Evolutionary conservation across 2,888 invertebrate genomes (phyloP).

Genomic region (Epicampocera succincta): DNA sequence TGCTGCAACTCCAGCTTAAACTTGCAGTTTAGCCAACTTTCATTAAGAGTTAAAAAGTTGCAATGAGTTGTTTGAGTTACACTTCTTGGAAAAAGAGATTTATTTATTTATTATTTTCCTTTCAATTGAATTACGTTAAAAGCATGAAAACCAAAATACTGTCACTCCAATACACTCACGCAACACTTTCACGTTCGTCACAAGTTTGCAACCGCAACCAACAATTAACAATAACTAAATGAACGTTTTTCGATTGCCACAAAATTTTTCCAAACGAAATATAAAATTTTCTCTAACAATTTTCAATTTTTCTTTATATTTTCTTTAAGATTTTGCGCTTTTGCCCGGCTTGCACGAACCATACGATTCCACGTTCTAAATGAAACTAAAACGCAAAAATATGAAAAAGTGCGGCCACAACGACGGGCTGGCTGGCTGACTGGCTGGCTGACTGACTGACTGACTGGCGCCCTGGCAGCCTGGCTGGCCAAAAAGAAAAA

Average conservation of each 20-base stretch:
- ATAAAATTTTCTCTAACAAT: constrained; percentile 58
- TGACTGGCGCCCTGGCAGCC: no score
- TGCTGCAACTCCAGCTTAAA: constrained; percentile 38
- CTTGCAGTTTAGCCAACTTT: constrained; percentile 51
- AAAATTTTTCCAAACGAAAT: constrained; percentile 44
- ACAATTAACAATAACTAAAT: constrained; percentile 53
- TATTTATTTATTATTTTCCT: constrained; percentile 3
- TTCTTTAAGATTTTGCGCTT: constrained; percentile 45
- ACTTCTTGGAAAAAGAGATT: constrained; percentile 10
- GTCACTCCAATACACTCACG: neutral
- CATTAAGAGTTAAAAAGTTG: constrained; percentile 38
- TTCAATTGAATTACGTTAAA: constrained; percentile 1
- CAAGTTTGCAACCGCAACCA: constrained; percentile 45
- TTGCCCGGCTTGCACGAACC: constrained; percentile 71
- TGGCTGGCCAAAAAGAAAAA: constrained; percentile 55
- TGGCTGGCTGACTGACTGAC: no score
- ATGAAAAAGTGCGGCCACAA: constrained; percentile 72
- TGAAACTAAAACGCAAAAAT: constrained; percentile 77
- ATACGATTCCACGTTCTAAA: constrained; percentile 76
- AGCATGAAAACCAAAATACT: constrained; percentile 2
- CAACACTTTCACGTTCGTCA: constrained; percentile 47
- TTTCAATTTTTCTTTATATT: constrained; percentile 35
- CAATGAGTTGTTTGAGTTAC: constrained; percentile 26
- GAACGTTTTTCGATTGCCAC: constrained; percentile 48
- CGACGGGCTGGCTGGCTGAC: constrained; percentile 35